Percentiles rank a stretch among this genome's conserved stretches.
phyloP scores from a whole-genome alignment of 2,888 invertebrate genomes.

The Corythucha ciliata region DNA sequence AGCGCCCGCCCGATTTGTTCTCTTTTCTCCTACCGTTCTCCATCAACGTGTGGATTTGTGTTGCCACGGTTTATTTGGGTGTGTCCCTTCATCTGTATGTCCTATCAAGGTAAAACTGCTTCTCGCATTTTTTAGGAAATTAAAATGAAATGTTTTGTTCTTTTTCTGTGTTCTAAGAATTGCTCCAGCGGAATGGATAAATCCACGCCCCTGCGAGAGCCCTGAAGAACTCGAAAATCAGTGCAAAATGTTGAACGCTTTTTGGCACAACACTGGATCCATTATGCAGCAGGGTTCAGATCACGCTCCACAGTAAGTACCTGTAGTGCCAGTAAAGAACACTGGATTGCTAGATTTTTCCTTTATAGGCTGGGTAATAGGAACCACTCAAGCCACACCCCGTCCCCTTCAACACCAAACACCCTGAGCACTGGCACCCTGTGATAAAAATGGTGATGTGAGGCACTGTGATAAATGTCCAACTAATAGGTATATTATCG shows the following conservation, averaged over 20 bases:
- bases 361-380: too few species aligned
- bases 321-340: too few species aligned
- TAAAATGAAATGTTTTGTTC: background rate
- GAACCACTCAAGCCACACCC: too few species aligned
- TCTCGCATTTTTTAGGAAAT: too few species aligned
- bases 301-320: slow-evolving; percentile 46
- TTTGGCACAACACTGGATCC: slow-evolving; percentile 53
- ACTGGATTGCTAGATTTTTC: too few species aligned
- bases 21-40: slow-evolving; percentile 83
- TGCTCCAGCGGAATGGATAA: slow-evolving; percentile 50
- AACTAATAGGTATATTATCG: too few species aligned
- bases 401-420: too few species aligned
- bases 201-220: slow-evolving; percentile 45
- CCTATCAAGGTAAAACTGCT: slow-evolving; percentile 23
- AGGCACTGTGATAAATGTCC: too few species aligned
- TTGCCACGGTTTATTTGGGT: slow-evolving; percentile 73
- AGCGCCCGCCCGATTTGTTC: slow-evolving; percentile 70
- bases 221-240: slow-evolving; percentile 49
- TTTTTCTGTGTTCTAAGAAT: slow-evolving; percentile 38
- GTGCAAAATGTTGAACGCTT: slow-evolving; percentile 47
- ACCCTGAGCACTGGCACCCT: too few species aligned
- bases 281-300: slow-evolving; percentile 50
- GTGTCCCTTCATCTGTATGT: slow-evolving; percentile 70
- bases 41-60: slow-evolving; percentile 79
- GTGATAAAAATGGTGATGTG: too few species aligned